Conservation (phyloP, 2,113 vertebrate genomes). For the Pterocles burchelli region DNA sequence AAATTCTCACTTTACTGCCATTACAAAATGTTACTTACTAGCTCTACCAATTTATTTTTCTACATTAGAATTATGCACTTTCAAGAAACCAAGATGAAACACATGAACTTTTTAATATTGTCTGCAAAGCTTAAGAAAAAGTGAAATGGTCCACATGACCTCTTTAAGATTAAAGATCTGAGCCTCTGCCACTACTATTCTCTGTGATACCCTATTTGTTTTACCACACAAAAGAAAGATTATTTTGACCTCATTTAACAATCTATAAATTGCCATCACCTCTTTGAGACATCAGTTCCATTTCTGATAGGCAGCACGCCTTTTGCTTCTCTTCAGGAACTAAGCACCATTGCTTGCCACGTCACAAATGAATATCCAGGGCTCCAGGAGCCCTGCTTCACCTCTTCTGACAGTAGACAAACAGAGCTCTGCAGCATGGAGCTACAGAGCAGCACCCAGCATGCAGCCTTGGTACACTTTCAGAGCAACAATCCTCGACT, state of each 20-base stretch:
- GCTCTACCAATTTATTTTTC: background rate
- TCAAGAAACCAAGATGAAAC: background rate
- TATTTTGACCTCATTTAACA: background rate
- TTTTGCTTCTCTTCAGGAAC: background rate
- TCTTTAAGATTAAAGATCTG: background rate
- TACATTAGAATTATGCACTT: background rate
- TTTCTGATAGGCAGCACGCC: background rate
- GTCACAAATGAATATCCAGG: background rate
- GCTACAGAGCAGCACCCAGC: background rate
- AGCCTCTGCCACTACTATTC: background rate
- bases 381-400: background rate
- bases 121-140: background rate
- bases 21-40: background rate
- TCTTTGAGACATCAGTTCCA: background rate
- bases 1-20: background rate
- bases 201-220: background rate
- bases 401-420: background rate
- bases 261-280: background rate
- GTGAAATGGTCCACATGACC: background rate
- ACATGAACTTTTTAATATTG: background rate
- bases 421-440: background rate
- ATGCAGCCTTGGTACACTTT: accelerated
- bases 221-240: background rate
- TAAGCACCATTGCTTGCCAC: background rate
- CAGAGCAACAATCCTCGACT: background rate